phyloP scores from a whole-genome alignment of 2,797 vertebrate species.

The Cyclura pinguis region DNA sequence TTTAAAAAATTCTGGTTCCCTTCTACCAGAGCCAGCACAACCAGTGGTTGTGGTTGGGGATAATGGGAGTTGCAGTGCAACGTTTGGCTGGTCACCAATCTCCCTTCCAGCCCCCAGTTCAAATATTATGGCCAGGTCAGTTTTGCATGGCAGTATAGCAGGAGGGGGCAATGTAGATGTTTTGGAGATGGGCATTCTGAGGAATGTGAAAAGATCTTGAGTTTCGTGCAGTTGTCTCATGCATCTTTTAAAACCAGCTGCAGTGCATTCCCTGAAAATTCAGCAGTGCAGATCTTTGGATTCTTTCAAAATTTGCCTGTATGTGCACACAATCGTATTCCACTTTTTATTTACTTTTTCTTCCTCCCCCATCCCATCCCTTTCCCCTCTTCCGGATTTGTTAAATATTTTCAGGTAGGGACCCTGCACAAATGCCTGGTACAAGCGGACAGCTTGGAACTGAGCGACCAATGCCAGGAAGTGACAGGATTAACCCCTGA shows the following conservation, averaged over 20 bases:
- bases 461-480: constrained; percentile 91
- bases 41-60: not conserved
- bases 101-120: not conserved
- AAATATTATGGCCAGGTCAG: not conserved
- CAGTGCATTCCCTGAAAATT: constrained; percentile 22
- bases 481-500: constrained; percentile 88
- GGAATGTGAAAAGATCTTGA: constrained; percentile 29
- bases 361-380: not conserved
- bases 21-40: too few relatives aligned
- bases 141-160: not conserved
- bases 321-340: not conserved
- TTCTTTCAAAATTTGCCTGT: too few relatives aligned
- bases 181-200: constrained; percentile 22
- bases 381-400: not conserved
- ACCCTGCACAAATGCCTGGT: constrained; percentile 91
- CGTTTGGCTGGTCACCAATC: not conserved
- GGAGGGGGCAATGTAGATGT: not conserved
- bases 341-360: not conserved
- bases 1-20: too few relatives aligned
- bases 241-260: not conserved
- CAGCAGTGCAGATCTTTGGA: not conserved
- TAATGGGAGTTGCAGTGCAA: not conserved
- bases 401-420: constrained; percentile 86
- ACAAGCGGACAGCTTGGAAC: constrained; percentile 90
- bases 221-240: constrained; percentile 60